A percentile compares a stretch with the other conserved stretches of the same genome.
Conservation (phyloP, 2,797 vertebrate genomes). For the Poecilia picta region DNA sequence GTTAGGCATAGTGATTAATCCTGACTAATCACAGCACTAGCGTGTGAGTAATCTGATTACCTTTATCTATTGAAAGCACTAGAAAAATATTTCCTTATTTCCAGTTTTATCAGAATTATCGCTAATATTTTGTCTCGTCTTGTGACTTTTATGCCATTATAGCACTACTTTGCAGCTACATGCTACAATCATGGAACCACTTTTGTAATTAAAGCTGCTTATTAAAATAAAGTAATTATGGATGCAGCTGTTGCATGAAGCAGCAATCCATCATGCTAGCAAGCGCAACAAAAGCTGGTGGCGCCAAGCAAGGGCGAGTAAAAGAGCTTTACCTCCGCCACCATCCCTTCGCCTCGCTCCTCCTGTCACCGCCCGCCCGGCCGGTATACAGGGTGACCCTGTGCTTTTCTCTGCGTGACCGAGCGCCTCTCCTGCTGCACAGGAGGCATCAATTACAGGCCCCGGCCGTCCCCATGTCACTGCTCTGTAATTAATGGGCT, state of each 20-base stretch:
- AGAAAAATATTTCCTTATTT: not conserved
- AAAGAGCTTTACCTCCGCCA: slow-evolving; percentile 17
- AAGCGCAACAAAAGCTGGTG: not conserved
- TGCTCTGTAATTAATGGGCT: slow-evolving; percentile 85
- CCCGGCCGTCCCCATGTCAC: slow-evolving; percentile 79
- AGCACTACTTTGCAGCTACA: not conserved
- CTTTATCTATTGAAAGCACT: no score
- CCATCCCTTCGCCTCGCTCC: slow-evolving; percentile 21
- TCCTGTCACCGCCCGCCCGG: slow-evolving; percentile 36
- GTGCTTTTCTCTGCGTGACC: slow-evolving; percentile 73
- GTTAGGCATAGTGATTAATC: no score
- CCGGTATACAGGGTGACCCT: slow-evolving; percentile 77
- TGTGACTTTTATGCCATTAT: not conserved
- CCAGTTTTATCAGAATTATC: not conserved
- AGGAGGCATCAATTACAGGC: slow-evolving; percentile 84
- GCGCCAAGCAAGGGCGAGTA: not conserved
- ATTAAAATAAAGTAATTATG: slow-evolving; percentile 14
- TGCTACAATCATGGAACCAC: not conserved
- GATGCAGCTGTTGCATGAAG: slow-evolving; percentile 2
- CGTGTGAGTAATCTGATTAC: no score
- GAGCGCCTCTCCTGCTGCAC: slow-evolving; percentile 76
- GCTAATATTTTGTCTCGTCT: not conserved
- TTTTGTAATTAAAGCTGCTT: slow-evolving; percentile 15
- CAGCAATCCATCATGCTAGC: not conserved
- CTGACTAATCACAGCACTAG: no score